Base-by-base conservation (phyloP, 2,113 vertebrate genomes). In the Anolis sagrei region DNA sequence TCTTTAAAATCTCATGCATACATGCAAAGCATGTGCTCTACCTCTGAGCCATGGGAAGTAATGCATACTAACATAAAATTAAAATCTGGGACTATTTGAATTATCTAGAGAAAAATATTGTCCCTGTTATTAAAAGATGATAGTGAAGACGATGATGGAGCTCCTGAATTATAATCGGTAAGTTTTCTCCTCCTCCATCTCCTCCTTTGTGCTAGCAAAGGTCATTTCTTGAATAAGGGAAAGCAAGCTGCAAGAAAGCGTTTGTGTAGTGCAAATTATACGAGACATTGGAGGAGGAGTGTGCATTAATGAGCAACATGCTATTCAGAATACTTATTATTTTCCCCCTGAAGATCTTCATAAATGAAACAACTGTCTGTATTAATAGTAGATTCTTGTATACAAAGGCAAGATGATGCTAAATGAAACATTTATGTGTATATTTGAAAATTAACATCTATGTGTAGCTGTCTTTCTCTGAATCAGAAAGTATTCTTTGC, bases 161-260 rank as follows among this genome's bases (percentile, higher is more conserved):
- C 7, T 61, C 32, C 91, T 91, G 81, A 86, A 39, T 84, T 75
- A 82, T 32, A 86, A 92, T 91, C 88, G 84, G 84, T 72, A 70
- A 29, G 58, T 90, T 88, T 81, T 62, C 49, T 48, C 36, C 32
- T 58, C 32, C 18, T 21, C 81, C 86, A 89, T 83, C 32, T 58
- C 32, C 21, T 21, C 79, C 86, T 91, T 83, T 39, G 64, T 89
- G 86, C 79, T 84, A 89, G 39, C 79, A 77, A 84, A 94, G 84
- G 90, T 89, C 77, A 79, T 83, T 88, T 54, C 84, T 88, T 91
- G 54, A 32, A 88, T 90, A 79, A 88, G 81, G 87, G 62, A 86
- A 44, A 81, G 49, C 88, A 92, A 90, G 66, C 73, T 82, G 61
- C 69, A 81, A 86, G 75, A 88, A 92, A 90, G 5, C 19, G 80